Evolutionary conservation across 1,140 invertebrate genomes (phyloP).

Genomic region (Dendroctonus ponderosae): DNA sequence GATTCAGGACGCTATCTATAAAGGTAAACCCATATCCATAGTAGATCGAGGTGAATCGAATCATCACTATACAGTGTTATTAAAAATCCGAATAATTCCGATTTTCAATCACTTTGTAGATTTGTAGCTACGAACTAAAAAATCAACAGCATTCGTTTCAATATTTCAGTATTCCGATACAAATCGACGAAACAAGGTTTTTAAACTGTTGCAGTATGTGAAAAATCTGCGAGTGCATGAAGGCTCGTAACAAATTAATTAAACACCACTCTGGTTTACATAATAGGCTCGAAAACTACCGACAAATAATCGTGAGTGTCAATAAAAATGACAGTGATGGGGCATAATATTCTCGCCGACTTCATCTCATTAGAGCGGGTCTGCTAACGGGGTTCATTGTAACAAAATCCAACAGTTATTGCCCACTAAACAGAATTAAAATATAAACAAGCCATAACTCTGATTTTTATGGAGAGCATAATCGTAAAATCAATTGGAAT

Average conservation of each 20-base stretch:
- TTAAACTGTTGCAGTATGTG: too few relatives aligned
- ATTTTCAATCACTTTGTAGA: too few relatives aligned
- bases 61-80: too few relatives aligned
- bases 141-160: too few relatives aligned
- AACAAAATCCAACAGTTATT: constrained; percentile 34
- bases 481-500: constrained; percentile 35
- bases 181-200: too few relatives aligned
- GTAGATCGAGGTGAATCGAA: too few relatives aligned
- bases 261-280: constrained; percentile 23
- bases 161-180: too few relatives aligned
- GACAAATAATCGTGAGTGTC: constrained; percentile 30
- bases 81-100: too few relatives aligned
- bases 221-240: too few relatives aligned
- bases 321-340: constrained; percentile 33
- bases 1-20: too few relatives aligned
- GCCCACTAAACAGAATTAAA: constrained; percentile 32
- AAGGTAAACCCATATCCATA: too few relatives aligned
- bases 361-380: constrained; percentile 24
- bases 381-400: constrained; percentile 17
- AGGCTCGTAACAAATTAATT: constrained; percentile 18
- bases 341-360: constrained; percentile 28
- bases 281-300: constrained; percentile 29
- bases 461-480: constrained; percentile 31
- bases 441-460: constrained; percentile 31
- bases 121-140: too few relatives aligned